Conservation (phyloP, 2,113 vertebrate genomes). For the Osmerus mordax region DNA sequence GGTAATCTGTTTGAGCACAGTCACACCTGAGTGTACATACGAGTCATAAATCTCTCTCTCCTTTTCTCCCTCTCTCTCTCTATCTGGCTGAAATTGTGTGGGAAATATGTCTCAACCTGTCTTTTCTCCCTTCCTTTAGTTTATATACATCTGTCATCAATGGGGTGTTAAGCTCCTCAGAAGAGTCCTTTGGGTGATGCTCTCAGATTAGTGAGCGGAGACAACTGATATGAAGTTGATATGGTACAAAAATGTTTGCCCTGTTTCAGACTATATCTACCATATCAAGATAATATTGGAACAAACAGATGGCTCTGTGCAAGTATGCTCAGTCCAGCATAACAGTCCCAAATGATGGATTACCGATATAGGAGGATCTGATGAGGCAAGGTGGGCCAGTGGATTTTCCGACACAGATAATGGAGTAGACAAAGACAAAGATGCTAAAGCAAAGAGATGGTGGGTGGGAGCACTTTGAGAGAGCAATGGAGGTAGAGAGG, state of each 20-base stretch:
- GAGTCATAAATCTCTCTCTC: conserved; percentile 33
- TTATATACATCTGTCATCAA: background rate
- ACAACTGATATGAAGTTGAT: too few species aligned
- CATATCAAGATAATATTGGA: too few species aligned
- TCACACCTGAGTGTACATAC: conserved; percentile 67
- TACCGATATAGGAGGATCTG: too few species aligned
- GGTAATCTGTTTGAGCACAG: conserved; percentile 75
- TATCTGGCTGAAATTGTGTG: conserved; percentile 71
- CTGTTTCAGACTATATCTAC: too few species aligned
- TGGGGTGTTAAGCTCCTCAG: too few species aligned
- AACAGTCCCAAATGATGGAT: too few species aligned
- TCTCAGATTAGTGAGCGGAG: too few species aligned
- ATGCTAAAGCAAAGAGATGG: conserved; percentile 2
- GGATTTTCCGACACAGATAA: background rate
- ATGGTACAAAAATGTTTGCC: too few species aligned
- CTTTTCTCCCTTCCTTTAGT: background rate
- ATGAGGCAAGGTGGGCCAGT: too few species aligned
- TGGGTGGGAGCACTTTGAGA: background rate
- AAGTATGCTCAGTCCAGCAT: too few species aligned
- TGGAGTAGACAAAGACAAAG: background rate
- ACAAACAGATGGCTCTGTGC: too few species aligned
- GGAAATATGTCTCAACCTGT: conserved; percentile 32
- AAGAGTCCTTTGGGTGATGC: too few species aligned
- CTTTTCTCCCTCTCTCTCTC: conserved; percentile 30
- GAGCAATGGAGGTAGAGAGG: conserved; percentile 25